These are phyloP conservation scores for Salvator merianae DNA, from an alignment of 2,113 vertebrate genomes.

Conservation along the genomic window DNA sequence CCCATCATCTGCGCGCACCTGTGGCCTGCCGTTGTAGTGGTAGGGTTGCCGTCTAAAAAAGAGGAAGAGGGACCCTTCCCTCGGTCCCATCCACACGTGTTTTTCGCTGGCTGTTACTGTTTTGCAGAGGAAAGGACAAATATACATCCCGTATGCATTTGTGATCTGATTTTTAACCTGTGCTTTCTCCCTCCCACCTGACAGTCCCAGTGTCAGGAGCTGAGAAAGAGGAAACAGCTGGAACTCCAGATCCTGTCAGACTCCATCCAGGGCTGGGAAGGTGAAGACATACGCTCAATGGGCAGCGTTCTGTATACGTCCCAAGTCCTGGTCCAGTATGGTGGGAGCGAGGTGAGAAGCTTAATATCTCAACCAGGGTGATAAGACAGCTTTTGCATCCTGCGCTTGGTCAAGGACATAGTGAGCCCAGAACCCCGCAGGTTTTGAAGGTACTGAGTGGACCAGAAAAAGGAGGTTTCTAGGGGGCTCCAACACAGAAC, in stretches of 20 bases:
- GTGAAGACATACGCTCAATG: slow-evolving; percentile 92
- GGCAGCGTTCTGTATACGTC: slow-evolving; percentile 91
- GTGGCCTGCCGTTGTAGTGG: too few relatives aligned
- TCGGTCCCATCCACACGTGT: neutral
- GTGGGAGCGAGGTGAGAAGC: slow-evolving; percentile 85
- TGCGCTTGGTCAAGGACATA: neutral
- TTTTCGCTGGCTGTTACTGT: neutral
- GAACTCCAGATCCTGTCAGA: slow-evolving; percentile 97
- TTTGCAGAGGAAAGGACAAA: neutral
- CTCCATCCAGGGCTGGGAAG: slow-evolving; percentile 93
- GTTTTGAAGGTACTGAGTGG: too few relatives aligned
- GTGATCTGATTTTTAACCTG: neutral
- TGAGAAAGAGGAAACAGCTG: slow-evolving; percentile 93
- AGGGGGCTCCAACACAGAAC: too few relatives aligned
- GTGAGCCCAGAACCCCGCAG: too few relatives aligned
- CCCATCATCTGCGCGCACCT: too few relatives aligned
- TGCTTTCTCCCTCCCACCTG: slow-evolving; percentile 2
- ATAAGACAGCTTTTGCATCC: neutral
- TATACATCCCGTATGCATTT: neutral
- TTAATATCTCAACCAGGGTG: neutral
- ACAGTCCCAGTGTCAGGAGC: slow-evolving; percentile 90
- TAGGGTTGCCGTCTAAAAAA: too few relatives aligned
- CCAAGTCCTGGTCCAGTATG: slow-evolving; percentile 88
- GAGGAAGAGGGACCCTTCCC: neutral
- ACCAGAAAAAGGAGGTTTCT: too few relatives aligned